Percentiles rank a stretch among this genome's conserved stretches.
phyloP scores from a whole-genome alignment of 2,113 vertebrate species.

The Herpailurus yagouaroundi region DNA sequence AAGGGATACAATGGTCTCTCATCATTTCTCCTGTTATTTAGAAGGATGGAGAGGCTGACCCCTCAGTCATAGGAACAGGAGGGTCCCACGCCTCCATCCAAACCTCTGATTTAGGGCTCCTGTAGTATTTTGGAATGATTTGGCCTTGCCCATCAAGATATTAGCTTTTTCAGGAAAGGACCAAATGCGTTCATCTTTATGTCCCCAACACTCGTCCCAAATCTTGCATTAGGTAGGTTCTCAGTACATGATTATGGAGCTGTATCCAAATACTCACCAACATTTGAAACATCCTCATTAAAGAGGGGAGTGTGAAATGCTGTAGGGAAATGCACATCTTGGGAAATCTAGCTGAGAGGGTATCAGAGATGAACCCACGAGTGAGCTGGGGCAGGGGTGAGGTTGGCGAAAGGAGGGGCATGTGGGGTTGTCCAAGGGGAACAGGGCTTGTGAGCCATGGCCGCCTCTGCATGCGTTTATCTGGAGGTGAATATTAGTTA shows the following conservation, averaged over 20 bases:
- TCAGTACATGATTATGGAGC: fast-evolving
- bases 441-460: fast-evolving
- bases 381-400: too few species aligned
- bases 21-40: background rate
- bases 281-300: background rate
- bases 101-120: background rate
- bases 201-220: background rate
- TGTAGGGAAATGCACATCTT: background rate
- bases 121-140: background rate
- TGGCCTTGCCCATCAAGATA: too few species aligned
- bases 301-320: too few species aligned
- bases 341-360: background rate
- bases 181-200: background rate
- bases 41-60: background rate
- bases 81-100: too few species aligned
- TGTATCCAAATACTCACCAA: background rate
- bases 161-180: background rate
- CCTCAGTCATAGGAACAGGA: background rate
- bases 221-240: background rate
- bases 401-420: fast-evolving
- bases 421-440: background rate
- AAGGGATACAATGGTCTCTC: background rate
- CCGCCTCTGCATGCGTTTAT: fast-evolving
- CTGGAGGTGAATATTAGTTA: fast-evolving
- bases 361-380: background rate